These are phyloP conservation scores for Xiphophorus couchianus DNA, from an alignment of 2,113 vertebrate genomes.

Conservation along the genomic window DNA sequence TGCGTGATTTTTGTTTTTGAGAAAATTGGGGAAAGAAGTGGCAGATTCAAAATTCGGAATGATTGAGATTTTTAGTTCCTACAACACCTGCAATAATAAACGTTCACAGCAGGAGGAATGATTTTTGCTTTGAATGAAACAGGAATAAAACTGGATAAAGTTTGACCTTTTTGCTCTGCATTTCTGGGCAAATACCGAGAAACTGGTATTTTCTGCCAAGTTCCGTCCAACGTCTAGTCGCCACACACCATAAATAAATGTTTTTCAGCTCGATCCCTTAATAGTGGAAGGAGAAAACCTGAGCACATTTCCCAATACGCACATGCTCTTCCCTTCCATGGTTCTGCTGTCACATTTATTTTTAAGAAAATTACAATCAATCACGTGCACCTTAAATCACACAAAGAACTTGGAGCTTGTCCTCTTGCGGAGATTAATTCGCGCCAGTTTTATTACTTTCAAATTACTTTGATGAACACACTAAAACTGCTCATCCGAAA, in stretches of 20 bases:
- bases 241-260: neutral
- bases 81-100: no score
- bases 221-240: neutral
- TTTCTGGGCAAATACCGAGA: neutral
- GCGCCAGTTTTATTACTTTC: conserved; percentile 60
- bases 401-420: conserved; percentile 22
- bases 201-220: neutral
- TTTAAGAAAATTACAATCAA: conserved; percentile 34
- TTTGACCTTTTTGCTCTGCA: neutral
- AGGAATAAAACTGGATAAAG: neutral
- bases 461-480: conserved; percentile 66
- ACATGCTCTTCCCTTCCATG: neutral
- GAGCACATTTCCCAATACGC: no score
- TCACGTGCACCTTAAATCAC: conserved; percentile 54
- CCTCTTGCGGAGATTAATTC: conserved; percentile 46
- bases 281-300: no score
- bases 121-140: no score
- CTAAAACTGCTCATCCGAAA: conserved; percentile 42
- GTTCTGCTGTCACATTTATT: conserved; percentile 23
- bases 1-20: no score
- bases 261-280: no score
- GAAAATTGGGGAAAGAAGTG: no score
- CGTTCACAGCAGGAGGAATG: no score
- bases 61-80: no score
- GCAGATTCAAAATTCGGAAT: no score